A percentile compares a stretch with the other conserved stretches of the same genome.
These are phyloP conservation scores for Labrus mixtus DNA, from an alignment of 2,113 vertebrate genomes.

Conservation along the genomic window DNA sequence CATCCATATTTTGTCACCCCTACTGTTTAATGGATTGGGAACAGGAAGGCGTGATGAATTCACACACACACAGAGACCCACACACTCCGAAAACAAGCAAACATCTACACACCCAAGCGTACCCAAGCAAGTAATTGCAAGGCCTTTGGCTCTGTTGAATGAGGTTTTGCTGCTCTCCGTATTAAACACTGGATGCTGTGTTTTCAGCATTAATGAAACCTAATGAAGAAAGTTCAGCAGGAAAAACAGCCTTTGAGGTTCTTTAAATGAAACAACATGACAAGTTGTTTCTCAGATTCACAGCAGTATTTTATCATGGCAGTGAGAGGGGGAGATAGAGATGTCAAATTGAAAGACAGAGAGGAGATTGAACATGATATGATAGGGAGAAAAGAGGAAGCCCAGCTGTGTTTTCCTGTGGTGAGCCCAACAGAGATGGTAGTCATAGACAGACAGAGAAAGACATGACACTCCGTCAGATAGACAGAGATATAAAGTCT, in stretches of 20 bases:
- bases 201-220: conserved; percentile 55
- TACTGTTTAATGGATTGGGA: conserved; percentile 59
- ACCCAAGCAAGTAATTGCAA: conserved; percentile 75
- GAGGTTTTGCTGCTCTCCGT: conserved; percentile 49
- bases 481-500: conserved; percentile 58
- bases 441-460: conserved; percentile 10
- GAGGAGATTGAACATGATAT: conserved; percentile 26
- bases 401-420: conserved; percentile 55
- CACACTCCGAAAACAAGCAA: conserved; percentile 41
- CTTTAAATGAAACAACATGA: conserved; percentile 52
- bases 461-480: conserved; percentile 63
- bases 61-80: conserved; percentile 13
- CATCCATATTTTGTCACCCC: conserved; percentile 62
- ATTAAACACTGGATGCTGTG: conserved; percentile 46
- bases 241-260: conserved; percentile 46
- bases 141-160: conserved; percentile 62
- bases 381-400: conserved; percentile 31
- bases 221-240: conserved; percentile 46
- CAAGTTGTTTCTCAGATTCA: conserved; percentile 24
- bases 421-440: conserved; percentile 44
- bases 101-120: conserved; percentile 76
- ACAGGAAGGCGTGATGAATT: conserved; percentile 36
- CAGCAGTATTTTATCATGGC: conserved; percentile 40
- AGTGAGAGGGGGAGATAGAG: conserved; percentile 20
- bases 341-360: conserved; percentile 34